Base-by-base conservation (phyloP, 2,888 invertebrate genomes). In the Drosophila robusta region DNA sequence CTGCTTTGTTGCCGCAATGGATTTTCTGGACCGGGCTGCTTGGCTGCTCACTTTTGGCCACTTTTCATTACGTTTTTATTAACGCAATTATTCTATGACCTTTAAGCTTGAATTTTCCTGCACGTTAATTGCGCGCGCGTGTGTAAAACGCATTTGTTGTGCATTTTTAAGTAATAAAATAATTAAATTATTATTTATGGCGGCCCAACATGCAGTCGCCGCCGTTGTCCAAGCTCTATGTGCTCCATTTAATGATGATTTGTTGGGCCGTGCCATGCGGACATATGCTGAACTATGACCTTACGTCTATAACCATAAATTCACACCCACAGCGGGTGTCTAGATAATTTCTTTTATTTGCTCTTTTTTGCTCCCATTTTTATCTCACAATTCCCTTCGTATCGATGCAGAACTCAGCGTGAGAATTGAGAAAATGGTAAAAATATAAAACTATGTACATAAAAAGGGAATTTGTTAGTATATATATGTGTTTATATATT, bases 171-270 rank as follows among this genome's bases (percentile, higher is more conserved):
- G 75, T 82, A 82, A 89, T 89, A 88, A 86, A 86, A 85, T 88
- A 89, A 88, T 85, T 88, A 82, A 89, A 80, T 77, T 70, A 79
- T 77, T 88, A 85, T 85, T 82, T 88, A 75, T 86, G 68, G 78
- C 44, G 18, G 22, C 45, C 16, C 58, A 62, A 66, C 81, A 80
- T 81, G 79, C 63, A 70, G 72, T 36, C 55, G 45, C 16, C 44
- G n/a, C 18, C 34, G 49, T 16, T 9, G 22, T 14, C 52, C 66
- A 26, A 22, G 32, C 60, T 50, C 29, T 34, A 26, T 76, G 68
- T 54, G 71, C 51, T 60, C 62, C 54, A 61, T 69, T 70, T 79
- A 79, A 75, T 75, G 80, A 79, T 75, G 75, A 75, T 75, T 75
- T 75, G 80, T 79, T 50, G 60, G 61, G 7, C 54, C 45, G 34